Evolutionary conservation across 2,113 vertebrate species (phyloP).

Genomic region (Epinephelus fuscoguttatus): DNA sequence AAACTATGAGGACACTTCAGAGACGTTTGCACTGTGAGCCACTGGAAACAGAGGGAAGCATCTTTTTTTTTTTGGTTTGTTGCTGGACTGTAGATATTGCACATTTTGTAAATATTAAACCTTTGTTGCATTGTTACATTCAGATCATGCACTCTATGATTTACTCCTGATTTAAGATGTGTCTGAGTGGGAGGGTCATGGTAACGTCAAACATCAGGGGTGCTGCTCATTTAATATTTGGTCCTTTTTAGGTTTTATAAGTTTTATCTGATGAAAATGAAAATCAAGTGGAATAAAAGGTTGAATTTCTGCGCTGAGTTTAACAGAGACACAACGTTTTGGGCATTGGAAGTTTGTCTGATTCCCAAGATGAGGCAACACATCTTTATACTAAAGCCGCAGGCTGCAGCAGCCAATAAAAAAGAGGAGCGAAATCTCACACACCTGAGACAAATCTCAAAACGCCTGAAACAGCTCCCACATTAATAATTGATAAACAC

Average conservation of each 20-base stretch:
- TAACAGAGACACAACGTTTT: not conserved
- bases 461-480: not conserved
- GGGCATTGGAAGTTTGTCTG: not conserved
- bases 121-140: constrained; percentile 55
- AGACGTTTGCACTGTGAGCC: constrained; percentile 46
- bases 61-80: constrained; percentile 53
- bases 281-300: not conserved
- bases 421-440: not conserved
- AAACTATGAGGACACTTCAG: constrained; percentile 36
- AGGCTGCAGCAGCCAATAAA: not conserved
- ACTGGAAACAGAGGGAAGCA: constrained; percentile 26
- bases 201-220: not conserved
- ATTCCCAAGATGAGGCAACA: not conserved
- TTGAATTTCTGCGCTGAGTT: constrained; percentile 6
- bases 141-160: constrained; percentile 31
- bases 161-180: not conserved
- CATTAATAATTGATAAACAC: not conserved
- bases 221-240: constrained; percentile 20
- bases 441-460: constrained; percentile 5
- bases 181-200: not conserved
- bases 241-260: constrained; percentile 15
- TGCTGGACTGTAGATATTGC: constrained; percentile 45
- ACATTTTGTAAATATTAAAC: constrained; percentile 30
- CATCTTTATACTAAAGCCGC: not conserved
- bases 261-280: not conserved